Percentiles rank a stretch among this genome's conserved stretches.
Evolutionary conservation across 1,140 invertebrate species (phyloP).

Genomic region (Oscheius sp.): DNA sequence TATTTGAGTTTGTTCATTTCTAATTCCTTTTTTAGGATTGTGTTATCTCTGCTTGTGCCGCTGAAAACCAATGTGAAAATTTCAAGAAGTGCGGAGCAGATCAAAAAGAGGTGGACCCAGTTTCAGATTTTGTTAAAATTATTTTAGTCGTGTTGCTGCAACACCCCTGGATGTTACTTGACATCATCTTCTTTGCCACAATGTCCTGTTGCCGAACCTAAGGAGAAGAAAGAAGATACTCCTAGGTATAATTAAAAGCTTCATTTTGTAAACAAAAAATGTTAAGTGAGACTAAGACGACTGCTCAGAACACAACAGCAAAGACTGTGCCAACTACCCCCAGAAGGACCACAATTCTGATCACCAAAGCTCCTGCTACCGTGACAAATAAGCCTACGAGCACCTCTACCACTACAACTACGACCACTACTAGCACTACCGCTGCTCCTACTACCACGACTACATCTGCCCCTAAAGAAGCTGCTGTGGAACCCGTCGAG

Average conservation of each 20-base stretch:
- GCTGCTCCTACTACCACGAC: not conserved
- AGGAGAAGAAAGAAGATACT: not conserved
- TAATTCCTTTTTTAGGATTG: not conserved
- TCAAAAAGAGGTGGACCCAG: not conserved
- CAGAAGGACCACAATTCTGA: not conserved
- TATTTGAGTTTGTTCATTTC: no score
- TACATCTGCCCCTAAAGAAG: not conserved
- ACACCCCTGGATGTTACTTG: not conserved
- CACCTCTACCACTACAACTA: not conserved
- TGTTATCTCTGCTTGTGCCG: not conserved
- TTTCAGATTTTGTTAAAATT: not conserved
- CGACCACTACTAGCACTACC: not conserved
- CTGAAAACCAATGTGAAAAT: not conserved
- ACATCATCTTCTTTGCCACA: not conserved
- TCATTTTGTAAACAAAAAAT: not conserved
- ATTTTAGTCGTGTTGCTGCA: not conserved
- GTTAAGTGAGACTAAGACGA: not conserved
- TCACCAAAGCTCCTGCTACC: not conserved
- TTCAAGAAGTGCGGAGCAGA: not conserved
- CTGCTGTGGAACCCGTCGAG: not conserved
- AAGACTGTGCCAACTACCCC: not conserved
- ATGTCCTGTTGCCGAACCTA: not conserved
- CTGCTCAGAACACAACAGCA: not conserved
- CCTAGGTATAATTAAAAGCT: not conserved
- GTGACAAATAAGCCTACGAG: not conserved